phyloP scores from a whole-genome alignment of 2,113 vertebrate species.

The Sminthopsis crassicaudata region DNA sequence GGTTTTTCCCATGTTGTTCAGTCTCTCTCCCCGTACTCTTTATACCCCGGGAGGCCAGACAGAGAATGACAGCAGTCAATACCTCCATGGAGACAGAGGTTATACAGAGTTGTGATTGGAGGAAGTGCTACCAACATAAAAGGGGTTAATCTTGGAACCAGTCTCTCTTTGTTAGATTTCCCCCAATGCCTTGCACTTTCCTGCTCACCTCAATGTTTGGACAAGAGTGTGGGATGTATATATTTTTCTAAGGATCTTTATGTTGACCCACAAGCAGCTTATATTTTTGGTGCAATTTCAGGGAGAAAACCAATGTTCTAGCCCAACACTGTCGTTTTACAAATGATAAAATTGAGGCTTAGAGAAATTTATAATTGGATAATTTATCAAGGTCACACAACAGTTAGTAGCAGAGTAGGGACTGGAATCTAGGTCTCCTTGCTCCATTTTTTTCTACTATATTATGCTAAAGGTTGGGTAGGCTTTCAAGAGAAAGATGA shows the following conservation, averaged over 20 bases:
- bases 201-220: neutral
- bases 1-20: neutral
- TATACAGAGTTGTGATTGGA: neutral
- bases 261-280: neutral
- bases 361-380: neutral
- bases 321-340: neutral
- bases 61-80: neutral
- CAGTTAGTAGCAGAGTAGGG: neutral
- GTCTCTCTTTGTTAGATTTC: neutral
- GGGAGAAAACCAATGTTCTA: neutral
- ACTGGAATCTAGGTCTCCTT: neutral
- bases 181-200: neutral
- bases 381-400: neutral
- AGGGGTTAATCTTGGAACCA: neutral
- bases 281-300: neutral
- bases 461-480: neutral
- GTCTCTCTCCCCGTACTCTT: neutral
- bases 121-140: neutral
- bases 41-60: neutral
- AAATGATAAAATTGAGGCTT: neutral
- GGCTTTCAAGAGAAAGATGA: neutral
- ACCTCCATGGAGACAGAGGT: neutral
- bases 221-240: neutral
- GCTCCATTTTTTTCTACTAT: neutral
- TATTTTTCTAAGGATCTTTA: neutral